Base-by-base conservation (phyloP, 37 sponge, comb jelly and placozoan genomes). In the Ianthella basta region DNA sequence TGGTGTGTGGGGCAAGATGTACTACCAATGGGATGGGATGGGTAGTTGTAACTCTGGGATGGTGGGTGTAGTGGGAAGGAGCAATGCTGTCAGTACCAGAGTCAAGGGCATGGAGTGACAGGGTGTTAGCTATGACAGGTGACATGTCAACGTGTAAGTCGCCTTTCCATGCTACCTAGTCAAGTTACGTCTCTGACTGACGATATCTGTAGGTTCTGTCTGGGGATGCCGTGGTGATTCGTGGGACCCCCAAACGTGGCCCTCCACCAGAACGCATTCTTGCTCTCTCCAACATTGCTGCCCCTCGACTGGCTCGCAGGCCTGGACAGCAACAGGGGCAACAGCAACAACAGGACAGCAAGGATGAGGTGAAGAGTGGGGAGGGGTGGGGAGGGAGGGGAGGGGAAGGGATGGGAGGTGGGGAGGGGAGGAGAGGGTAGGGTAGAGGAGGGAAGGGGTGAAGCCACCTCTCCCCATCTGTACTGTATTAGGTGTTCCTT, bases 161-260 rank as follows among this genome's bases (percentile, higher is more conserved):
- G n/a, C n/a, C n/a, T n/a, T n/a, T n/a, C n/a, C n/a, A n/a, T n/a
- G n/a, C n/a, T n/a, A n/a, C n/a, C n/a, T n/a, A n/a, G n/a, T n/a
- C n/a, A n/a, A n/a, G n/a, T n/a, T n/a, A n/a, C n/a, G n/a, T n/a
- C n/a, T n/a, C n/a, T n/a, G n/a, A n/a, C n/a, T n/a, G n/a, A n/a
- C n/a, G n/a, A n/a, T n/a, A n/a, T n/a, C n/a, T 69, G 21, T 83
- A 99, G 99, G 87, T 99, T 6, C 59, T 95, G 60, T 96, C 99
- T 30, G 99, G 97, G 13, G 99, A 99, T 60, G 67, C 88, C 0
- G 50, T 99, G 15, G 89, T 99, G 35, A 91, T 99, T 27, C 82
- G 97, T 40, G 97, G 94, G 0, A 95, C 94, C 84, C 94, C 96
- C 5, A 81, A 87, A 37, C 89, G 96, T 69, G 99, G 97, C 12